Conservation (phyloP, 2,888 invertebrate species). For the Alsophila aescularia region DNA sequence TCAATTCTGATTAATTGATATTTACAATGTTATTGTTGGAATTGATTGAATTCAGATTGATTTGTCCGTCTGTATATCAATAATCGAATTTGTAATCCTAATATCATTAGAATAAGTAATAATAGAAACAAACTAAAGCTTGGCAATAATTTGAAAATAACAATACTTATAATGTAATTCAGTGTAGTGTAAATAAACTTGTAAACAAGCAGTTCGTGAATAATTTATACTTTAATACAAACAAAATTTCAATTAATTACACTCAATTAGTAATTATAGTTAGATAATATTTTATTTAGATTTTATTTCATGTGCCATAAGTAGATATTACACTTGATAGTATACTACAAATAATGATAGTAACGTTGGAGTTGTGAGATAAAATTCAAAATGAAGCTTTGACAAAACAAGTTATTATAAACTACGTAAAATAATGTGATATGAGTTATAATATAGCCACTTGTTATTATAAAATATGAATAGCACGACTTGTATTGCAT, state of each 20-base stretch:
- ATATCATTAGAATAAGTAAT: conserved; percentile 78
- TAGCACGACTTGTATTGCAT: conserved; percentile 82
- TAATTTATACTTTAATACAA: conserved; percentile 23
- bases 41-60: conserved; percentile 75
- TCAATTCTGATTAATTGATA: conserved; percentile 62
- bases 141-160: conserved; percentile 78
- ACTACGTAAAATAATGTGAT: conserved; percentile 83
- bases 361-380: conserved; percentile 81
- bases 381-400: conserved; percentile 73
- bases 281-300: conserved; percentile 46
- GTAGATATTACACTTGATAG: conserved; percentile 59
- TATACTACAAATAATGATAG: conserved; percentile 41
- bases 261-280: conserved; percentile 34
- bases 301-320: conserved; percentile 78
- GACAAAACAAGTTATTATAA: conserved; percentile 66
- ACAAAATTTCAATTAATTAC: conserved; percentile 25
- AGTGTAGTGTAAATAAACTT: conserved; percentile 45
- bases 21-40: conserved; percentile 69
- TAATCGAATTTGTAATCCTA: conserved; percentile 79
- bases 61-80: conserved; percentile 80
- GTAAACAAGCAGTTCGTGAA: conserved; percentile 8
- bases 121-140: conserved; percentile 70
- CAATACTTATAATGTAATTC: conserved; percentile 40
- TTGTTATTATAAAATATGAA: conserved; percentile 71
- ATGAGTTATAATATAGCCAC: conserved; percentile 76